These are phyloP conservation scores for Zaprionus bogoriensis DNA, from an alignment of 2,888 invertebrate species.

Conservation along the genomic window DNA sequence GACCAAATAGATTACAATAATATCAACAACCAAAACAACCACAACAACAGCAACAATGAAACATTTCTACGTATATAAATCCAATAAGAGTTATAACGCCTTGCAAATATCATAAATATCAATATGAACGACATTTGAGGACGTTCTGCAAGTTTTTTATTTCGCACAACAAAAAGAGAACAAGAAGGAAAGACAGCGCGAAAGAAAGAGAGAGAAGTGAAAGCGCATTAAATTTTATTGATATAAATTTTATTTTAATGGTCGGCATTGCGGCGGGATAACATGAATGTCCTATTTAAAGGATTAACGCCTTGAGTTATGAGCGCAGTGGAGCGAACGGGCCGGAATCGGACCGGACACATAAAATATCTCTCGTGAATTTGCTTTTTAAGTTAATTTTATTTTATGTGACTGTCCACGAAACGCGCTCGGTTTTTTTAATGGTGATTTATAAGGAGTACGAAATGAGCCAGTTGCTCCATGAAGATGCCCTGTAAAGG, in stretches of 20 bases:
- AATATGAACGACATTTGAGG: conserved; percentile 63
- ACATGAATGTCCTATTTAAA: conserved; percentile 83
- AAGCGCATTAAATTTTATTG: conserved; percentile 70
- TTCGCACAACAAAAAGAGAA: background rate
- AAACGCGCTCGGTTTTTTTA: conserved; percentile 67
- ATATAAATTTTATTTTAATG: conserved; percentile 80
- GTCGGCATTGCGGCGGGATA: conserved; percentile 68
- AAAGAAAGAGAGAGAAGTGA: conserved; percentile 3
- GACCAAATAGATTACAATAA: conserved; percentile 33
- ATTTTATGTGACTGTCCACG: conserved; percentile 76
- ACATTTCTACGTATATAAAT: conserved; percentile 56
- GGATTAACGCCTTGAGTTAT: conserved; percentile 82
- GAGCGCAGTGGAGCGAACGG: conserved; percentile 31
- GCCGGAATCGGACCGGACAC: conserved; percentile 43
- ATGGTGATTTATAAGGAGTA: conserved; percentile 69
- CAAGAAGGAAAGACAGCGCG: background rate
- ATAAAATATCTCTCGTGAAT: conserved; percentile 78
- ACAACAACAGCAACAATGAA: conserved; percentile 4
- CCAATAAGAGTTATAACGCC: conserved; percentile 73
- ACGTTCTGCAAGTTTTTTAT: conserved; percentile 35
- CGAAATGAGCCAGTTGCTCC: background rate
- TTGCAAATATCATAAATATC: conserved; percentile 77
- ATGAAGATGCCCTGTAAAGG: conserved; percentile 31
- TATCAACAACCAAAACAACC: background rate
- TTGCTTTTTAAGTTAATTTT: conserved; percentile 83